Percentiles rank a stretch among this genome's conserved stretches.
Evolutionary conservation across 2,888 invertebrate genomes (phyloP).

Genomic region (Argyra leucocephala): DNA sequence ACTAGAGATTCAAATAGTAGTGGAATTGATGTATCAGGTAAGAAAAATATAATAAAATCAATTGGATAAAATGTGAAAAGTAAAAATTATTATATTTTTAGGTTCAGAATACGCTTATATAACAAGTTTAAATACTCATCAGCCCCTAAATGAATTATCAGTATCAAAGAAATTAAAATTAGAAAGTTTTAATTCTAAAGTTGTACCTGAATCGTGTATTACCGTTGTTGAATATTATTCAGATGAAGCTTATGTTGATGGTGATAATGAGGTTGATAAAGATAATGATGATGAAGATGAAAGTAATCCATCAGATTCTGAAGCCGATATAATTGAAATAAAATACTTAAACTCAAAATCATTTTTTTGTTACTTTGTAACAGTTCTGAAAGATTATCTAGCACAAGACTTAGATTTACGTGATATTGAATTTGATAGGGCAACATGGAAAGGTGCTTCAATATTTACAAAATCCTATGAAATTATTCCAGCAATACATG

Average conservation of each 20-base stretch:
- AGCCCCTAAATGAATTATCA: conserved; percentile 42
- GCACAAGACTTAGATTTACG: conserved; percentile 52
- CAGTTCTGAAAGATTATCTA: conserved; percentile 52
- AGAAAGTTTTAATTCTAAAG: conserved; percentile 26
- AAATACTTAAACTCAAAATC: conserved; percentile 51
- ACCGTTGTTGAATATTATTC: conserved; percentile 32
- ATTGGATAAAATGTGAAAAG: conserved; percentile 14
- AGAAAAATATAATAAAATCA: conserved; percentile 20
- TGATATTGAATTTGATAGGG: conserved; percentile 46
- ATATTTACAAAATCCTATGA: conserved; percentile 58
- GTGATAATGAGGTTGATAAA: conserved; percentile 24
- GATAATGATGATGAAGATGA: conserved; percentile 24
- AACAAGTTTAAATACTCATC: conserved; percentile 51
- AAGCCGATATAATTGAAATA: conserved; percentile 27
- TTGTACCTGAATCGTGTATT: conserved; percentile 37
- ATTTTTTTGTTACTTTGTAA: conserved; percentile 61
- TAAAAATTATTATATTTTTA: conserved; percentile 17
- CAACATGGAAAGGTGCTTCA: conserved; percentile 55
- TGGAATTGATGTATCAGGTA: neutral
- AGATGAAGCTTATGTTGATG: conserved; percentile 27
- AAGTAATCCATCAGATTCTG: conserved; percentile 15
- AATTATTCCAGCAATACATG: conserved; percentile 57
- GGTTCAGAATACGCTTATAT: conserved; percentile 50
- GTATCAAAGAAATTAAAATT: conserved; percentile 23
- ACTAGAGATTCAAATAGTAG: neutral